These are phyloP conservation scores for Bombus fervidus DNA, from an alignment of 1,140 invertebrate genomes.

Conservation along the genomic window DNA sequence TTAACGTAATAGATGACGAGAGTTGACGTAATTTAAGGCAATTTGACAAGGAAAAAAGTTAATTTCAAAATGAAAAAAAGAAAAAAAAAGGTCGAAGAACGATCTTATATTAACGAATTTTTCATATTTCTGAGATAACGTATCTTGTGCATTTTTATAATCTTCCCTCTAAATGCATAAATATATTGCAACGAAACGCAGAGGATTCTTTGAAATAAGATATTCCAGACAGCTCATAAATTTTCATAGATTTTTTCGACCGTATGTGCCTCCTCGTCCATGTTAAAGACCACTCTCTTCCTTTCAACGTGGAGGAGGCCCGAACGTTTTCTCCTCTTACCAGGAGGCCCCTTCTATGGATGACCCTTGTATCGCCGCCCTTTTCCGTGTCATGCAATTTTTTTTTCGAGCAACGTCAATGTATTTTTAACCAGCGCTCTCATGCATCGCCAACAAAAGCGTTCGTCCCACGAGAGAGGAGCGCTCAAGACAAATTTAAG, in stretches of 20 bases:
- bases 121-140: accelerated
- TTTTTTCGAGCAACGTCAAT: constrained; percentile 33
- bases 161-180: background rate
- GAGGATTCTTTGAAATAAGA: background rate
- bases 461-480: background rate
- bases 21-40: no score
- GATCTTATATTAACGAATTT: background rate
- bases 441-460: background rate
- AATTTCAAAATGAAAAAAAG: no score
- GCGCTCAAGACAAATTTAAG: background rate
- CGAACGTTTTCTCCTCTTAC: constrained; percentile 12
- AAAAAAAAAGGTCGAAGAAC: no score
- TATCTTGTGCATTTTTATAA: background rate
- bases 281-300: constrained; percentile 50
- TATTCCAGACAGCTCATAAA: constrained; percentile 63
- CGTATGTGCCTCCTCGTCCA: constrained; percentile 25
- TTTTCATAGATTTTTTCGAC: constrained; percentile 58
- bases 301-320: constrained; percentile 17
- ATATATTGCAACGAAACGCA: background rate
- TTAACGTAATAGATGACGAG: no score
- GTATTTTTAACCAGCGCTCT: constrained; percentile 21
- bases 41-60: no score
- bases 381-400: constrained; percentile 20
- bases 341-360: constrained; percentile 26
- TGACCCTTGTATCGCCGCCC: constrained; percentile 15